Evolutionary conservation across 2,113 vertebrate species (phyloP).

Genomic region (Seriola dumerili): DNA sequence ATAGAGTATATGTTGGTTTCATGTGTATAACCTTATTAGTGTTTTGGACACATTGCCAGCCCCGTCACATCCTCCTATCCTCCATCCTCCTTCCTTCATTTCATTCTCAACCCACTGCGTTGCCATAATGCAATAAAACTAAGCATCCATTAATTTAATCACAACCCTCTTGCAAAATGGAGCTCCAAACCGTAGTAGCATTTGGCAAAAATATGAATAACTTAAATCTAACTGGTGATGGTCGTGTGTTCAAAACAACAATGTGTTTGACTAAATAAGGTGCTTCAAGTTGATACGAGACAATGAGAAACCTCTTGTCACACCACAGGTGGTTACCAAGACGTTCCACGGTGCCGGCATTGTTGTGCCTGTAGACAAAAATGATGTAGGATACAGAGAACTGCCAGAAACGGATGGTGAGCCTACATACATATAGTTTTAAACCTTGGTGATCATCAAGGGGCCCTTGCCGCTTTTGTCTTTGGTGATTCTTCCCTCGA

Average conservation of each 20-base stretch:
- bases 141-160: neutral
- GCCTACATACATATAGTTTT: neutral
- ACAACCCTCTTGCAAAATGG: too few species aligned
- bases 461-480: neutral
- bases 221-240: neutral
- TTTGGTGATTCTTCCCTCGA: neutral
- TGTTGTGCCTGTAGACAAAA: constrained; percentile 96
- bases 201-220: neutral
- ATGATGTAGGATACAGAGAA: constrained; percentile 96
- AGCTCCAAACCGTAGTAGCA: neutral
- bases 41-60: too few species aligned
- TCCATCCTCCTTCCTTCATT: too few species aligned
- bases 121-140: neutral
- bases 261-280: neutral
- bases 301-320: neutral
- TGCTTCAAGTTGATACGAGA: neutral
- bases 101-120: too few species aligned
- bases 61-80: too few species aligned
- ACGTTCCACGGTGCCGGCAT: constrained; percentile 95
- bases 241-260: neutral
- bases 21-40: neutral
- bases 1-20: neutral
- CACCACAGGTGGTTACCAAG: constrained; percentile 91
- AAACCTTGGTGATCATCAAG: neutral
- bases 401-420: constrained; percentile 95